These are phyloP conservation scores for Rhogogaster chlorosoma DNA, from an alignment of 2,888 invertebrate species.

Conservation along the genomic window DNA sequence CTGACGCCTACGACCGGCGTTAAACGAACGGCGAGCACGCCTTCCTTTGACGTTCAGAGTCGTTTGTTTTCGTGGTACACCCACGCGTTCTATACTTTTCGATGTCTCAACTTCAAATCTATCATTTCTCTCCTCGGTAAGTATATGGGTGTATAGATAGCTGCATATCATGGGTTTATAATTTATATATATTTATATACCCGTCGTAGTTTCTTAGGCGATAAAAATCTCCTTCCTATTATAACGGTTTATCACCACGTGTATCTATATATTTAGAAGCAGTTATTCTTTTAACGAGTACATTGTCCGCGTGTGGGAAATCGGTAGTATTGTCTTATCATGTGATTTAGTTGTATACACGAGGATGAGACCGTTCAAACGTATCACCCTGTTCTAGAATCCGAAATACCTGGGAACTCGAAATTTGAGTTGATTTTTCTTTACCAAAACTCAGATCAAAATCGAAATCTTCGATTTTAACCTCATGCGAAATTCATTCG, in stretches of 20 bases:
- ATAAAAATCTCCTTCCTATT: conserved; percentile 3
- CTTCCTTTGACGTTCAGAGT: conserved; percentile 36
- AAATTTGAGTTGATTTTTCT: not conserved
- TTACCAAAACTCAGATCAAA: not conserved
- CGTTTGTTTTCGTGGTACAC: conserved; percentile 36
- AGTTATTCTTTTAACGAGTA: conserved; percentile 39
- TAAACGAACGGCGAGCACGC: conserved; percentile 35
- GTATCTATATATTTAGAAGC: conserved; percentile 35
- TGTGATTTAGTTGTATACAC: not conserved
- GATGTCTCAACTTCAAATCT: conserved; percentile 19
- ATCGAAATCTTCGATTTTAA: not conserved
- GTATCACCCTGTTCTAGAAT: not conserved
- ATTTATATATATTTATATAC: conserved; percentile 10
- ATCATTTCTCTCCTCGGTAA: conserved; percentile 4
- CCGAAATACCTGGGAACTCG: not conserved
- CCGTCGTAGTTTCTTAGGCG: not conserved
- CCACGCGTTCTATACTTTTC: conserved; percentile 25
- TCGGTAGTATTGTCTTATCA: conserved; percentile 6
- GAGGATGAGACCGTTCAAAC: not conserved
- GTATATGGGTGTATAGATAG: not conserved
- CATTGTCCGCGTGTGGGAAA: conserved; percentile 40
- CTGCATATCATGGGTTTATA: conserved; percentile 16
- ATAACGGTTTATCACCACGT: conserved; percentile 24
- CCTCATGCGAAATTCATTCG: not conserved
- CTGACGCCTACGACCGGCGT: conserved; percentile 33